phyloP scores from a whole-genome alignment of 35 echinoderm and acorn worm species.

The Lytechinus variegatus region DNA sequence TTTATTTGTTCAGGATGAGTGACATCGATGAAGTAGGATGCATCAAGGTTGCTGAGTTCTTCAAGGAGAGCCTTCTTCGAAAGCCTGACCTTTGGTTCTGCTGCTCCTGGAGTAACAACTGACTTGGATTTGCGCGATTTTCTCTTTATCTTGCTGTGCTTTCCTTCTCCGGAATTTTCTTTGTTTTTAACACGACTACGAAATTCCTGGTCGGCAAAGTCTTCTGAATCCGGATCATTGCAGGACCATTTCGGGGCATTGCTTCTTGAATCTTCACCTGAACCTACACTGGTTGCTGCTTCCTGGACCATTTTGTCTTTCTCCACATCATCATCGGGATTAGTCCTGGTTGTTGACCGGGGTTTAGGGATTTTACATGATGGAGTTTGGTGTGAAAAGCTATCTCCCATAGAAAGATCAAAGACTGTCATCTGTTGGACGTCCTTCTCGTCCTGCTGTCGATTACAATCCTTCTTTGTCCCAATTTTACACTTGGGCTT shows the following conservation, averaged over 20 bases:
- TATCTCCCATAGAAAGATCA: constrained; percentile 38
- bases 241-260: not conserved
- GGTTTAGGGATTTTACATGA: not conserved
- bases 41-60: constrained; percentile 32
- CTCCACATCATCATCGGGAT: not conserved
- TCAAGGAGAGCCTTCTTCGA: constrained; percentile 45
- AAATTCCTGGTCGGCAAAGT: not conserved
- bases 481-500: not conserved
- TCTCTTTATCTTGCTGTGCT: constrained; percentile 40
- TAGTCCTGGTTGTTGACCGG: not conserved
- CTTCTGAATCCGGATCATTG: not conserved
- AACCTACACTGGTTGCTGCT: not conserved
- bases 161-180: not conserved
- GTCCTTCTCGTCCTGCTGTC: not conserved
- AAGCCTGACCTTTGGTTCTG: not conserved
- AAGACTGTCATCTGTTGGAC: constrained; percentile 23
- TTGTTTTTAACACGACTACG: not conserved
- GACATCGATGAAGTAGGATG: constrained; percentile 36
- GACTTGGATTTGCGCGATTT: constrained; percentile 46
- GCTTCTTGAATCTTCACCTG: not conserved
- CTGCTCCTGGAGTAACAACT: not conserved
- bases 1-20: constrained; percentile 5
- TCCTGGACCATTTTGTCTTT: not conserved
- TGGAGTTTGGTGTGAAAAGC: constrained; percentile 34
- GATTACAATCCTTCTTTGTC: not conserved